Conservation (phyloP, 2,113 vertebrate species). For the Gymnorhina tibicen region DNA sequence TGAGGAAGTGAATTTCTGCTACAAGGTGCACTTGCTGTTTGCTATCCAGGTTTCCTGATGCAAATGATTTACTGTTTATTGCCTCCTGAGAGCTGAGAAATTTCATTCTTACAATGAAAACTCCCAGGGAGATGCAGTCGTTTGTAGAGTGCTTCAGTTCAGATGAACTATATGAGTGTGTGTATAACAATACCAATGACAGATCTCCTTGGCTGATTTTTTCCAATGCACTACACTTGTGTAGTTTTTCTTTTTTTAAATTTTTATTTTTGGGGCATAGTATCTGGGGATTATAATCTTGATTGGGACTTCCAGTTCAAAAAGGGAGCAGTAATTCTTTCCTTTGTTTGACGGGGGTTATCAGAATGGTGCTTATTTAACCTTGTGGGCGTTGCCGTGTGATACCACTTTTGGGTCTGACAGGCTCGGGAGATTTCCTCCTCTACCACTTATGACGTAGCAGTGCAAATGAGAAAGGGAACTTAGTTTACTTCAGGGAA, state of each 20-base stretch:
- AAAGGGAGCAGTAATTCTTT: conserved; percentile 34
- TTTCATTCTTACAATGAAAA: not conserved
- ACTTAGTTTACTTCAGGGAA: conserved; percentile 53
- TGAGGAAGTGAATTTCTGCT: conserved; percentile 47
- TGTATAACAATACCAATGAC: not conserved
- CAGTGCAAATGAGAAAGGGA: conserved; percentile 45
- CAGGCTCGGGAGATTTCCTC: conserved; percentile 43
- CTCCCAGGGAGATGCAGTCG: not conserved
- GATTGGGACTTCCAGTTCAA: conserved; percentile 31
- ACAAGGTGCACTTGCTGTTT: not conserved
- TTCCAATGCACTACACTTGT: not conserved
- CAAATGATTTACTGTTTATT: not conserved
- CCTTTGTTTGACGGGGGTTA: conserved; percentile 24
- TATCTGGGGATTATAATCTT: conserved; percentile 39
- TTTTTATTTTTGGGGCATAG: not conserved
- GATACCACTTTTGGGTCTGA: conserved; percentile 44
- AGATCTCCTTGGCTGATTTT: not conserved
- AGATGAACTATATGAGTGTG: not conserved
- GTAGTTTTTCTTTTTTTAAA: not conserved
- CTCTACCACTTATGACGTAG: conserved; percentile 45
- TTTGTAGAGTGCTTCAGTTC: not conserved
- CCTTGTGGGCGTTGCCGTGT: conserved; percentile 38
- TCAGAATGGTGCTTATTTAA: conserved; percentile 38
- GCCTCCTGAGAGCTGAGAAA: not conserved
- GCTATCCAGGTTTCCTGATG: conserved; percentile 20